Evolutionary conservation across 2,888 invertebrate genomes (phyloP), one percentile per base, ranked within the genome.

Genomic region (Molanna angustata): DNA sequence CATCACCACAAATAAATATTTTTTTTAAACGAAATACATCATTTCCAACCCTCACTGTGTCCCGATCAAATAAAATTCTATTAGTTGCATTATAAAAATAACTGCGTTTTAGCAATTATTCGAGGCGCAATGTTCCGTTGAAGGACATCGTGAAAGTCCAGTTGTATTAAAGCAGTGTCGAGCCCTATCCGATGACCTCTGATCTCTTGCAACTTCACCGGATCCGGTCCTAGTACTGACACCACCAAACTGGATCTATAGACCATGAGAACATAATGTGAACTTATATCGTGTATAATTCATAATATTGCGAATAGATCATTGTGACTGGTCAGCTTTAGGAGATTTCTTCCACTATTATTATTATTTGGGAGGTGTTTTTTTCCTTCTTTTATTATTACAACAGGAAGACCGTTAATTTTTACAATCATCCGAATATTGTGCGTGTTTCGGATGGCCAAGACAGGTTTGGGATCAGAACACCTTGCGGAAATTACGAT

Each of bases 171-270:
- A 16, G 27, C 11, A 11, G 27, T 7, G 7, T 6, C 27, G 27
- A 18, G 16, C 37, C 37, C 37, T 17, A 37, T 14, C 17, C 37
- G 4, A 33, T 69, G 69, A 71, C 70, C 70, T 72, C 66, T 72
- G 68, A 69, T 66, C 72, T 71, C 64, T 54, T 61, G 61, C 65
- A 63, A 62, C 55, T n/a, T 64, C 65, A 62, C 61, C 39, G 55
- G 53, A 63, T 57, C 58, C 57, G 57, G 57, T 57, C 50, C 37
- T 21, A 43, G 43, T 50, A 33, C 20, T 31, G 40, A 39, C 39
- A 22, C 19, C 46, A 52, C 18, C n/a, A 52, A 57, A 57, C 57
- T 35, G 57, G 57, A 57, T 57, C 48, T 39, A 4, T n/a, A 16
- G 20, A 20, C 32, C 51, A 55, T 56, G 55, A 44, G 55, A 52